Evolutionary conservation across 2,113 vertebrate genomes (phyloP), one percentile per base, ranked within the genome.

Genomic region (Salvelinus fontinalis): DNA sequence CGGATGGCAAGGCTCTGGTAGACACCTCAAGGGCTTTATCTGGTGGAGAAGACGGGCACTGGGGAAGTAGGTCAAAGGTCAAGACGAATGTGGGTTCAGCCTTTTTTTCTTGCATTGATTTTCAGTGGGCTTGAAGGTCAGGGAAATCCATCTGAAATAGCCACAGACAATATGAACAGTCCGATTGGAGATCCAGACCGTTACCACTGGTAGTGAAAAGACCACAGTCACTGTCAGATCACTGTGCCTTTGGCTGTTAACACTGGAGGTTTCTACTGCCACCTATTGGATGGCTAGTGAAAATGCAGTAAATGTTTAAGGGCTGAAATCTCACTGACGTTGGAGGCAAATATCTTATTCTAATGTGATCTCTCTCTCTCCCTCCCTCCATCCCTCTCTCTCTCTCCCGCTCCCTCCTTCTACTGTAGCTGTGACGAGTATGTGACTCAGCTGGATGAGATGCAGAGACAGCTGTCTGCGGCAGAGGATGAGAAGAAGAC

Each of bases 401-500:
- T 49, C 57, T 4, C 16, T 34, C 80, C 26, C 71, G 5, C 85
- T 73, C 13, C 5, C 26, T 77, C 6, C 4, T 66, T 24, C 51
- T 76, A 59, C 77, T 85, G 27, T 90, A 99, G 97, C 62, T 99
- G 98, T 44, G 98, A 99, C 1, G 98, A 99, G 24, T 99, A 99
- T 0, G 97, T 99, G 79, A 97, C 95, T 0, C 98, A 99, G 93
- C 89, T 99, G 89, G 98, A 99, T 1, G 96, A 96, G 88, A 99
- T 99, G 98, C 98, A 99, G 93, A 91, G 97, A 82, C 98, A 99
- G 87, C 94, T 99, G 24, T 95, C 96, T 0, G 98, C 97, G 0
- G 97, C 98, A 0, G 98, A 99, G 92, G 98, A 99, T 0, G 98
- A 99, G 90, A 99, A 99, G 95, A 99, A 99, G 92, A 99, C 98